Percentiles rank a stretch among this genome's conserved stretches.
These are phyloP conservation scores for Zeus faber DNA, from an alignment of 2,113 vertebrate genomes.

Conservation along the genomic window DNA sequence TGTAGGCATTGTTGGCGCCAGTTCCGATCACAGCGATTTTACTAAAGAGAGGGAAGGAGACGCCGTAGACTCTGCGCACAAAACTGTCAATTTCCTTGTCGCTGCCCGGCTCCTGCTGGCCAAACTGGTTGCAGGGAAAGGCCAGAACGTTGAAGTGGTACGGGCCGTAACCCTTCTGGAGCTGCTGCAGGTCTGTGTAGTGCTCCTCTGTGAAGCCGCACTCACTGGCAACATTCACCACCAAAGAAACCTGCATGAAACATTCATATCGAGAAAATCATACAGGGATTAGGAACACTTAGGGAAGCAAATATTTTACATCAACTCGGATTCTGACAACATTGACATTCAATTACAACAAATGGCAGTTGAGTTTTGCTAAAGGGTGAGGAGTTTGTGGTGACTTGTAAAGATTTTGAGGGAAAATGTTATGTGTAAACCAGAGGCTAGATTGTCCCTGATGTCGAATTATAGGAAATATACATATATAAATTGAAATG, in stretches of 20 bases:
- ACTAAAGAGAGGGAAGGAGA: conserved; percentile 95
- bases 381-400: too few relatives aligned
- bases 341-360: too few relatives aligned
- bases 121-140: conserved; percentile 98
- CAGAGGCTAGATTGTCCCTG: too few relatives aligned
- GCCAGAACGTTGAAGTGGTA: conserved; percentile 94
- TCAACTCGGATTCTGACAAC: too few relatives aligned
- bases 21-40: conserved; percentile 85
- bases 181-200: conserved; percentile 88
- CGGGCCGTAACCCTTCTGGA: conserved; percentile 89
- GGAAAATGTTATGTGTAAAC: too few relatives aligned
- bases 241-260: conserved; percentile 92
- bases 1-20: conserved; percentile 89
- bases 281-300: too few relatives aligned
- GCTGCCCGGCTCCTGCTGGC: conserved; percentile 91
- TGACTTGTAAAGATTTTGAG: too few relatives aligned
- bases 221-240: conserved; percentile 94
- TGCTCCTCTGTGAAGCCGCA: conserved; percentile 93
- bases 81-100: conserved; percentile 94
- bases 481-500: too few relatives aligned
- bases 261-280: too few relatives aligned
- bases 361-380: too few relatives aligned
- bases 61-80: conserved; percentile 82
- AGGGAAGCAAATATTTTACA: too few relatives aligned
- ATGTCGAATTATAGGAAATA: too few relatives aligned